Conservation (phyloP, 1,140 invertebrate species). For the Nephotettix cincticeps region DNA sequence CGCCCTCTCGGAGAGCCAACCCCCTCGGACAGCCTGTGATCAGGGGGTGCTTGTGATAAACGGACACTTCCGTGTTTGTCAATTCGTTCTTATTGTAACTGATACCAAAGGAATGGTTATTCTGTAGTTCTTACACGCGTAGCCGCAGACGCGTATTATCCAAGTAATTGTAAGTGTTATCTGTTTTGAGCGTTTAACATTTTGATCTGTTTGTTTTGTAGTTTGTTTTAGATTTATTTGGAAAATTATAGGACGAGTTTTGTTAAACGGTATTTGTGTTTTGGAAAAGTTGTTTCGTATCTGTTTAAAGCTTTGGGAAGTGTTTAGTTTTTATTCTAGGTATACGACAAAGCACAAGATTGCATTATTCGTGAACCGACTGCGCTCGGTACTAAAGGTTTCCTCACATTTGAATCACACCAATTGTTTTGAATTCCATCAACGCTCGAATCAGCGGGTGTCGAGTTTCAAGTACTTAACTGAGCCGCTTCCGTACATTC, state of each 20-base stretch:
- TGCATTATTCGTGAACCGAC: background rate
- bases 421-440: too few relatives aligned
- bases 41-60: background rate
- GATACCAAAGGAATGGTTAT: conserved; percentile 36
- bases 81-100: conserved; percentile 29
- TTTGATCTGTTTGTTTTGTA: conserved; percentile 26
- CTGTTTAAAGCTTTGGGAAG: background rate
- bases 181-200: conserved; percentile 22
- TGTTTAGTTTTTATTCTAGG: background rate
- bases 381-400: background rate
- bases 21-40: background rate
- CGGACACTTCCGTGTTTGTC: conserved; percentile 14
- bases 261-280: background rate
- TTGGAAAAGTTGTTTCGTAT: background rate
- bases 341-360: conserved; percentile 3
- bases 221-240: conserved; percentile 22
- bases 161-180: conserved; percentile 25
- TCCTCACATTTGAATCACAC: too few relatives aligned
- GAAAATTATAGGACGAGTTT: background rate
- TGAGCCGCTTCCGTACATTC: conserved; percentile 17
- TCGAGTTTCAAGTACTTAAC: conserved; percentile 21
- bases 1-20: background rate
- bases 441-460: too few relatives aligned
- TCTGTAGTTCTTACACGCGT: conserved; percentile 19
- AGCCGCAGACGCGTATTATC: background rate